Base-by-base conservation (phyloP, 2,797 vertebrate species). In the Chaenodraco wilsoni region DNA sequence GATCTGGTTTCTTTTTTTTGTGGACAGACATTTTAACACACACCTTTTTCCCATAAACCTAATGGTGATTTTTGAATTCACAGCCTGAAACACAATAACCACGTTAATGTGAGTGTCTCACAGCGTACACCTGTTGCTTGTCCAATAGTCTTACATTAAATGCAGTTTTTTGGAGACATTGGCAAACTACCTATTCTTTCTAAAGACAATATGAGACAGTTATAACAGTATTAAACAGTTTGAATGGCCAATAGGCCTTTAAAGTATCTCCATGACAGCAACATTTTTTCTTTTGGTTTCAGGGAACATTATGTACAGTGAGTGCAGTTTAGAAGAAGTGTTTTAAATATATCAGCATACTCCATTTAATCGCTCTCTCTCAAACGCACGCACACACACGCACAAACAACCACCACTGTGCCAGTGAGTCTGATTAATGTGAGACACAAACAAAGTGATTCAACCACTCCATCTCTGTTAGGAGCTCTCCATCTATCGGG, bases 371-470 rank as follows among this genome's bases (percentile, higher is more conserved):
- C 65, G 54, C 43, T 51, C 49, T 57, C 14, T 50, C 27, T 6
- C 23, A 17, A 23, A 55, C 7, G 16, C 15, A 9, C 14, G 41
- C 40, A 46, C 50, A 75, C 49, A 37, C 27, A 37, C 41, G 45
- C 41, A 84, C 45, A 44, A 65, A 58, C 72, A 83, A 48, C 33
- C 19, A 55, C 44, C 68, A 27, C 68, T 54, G 68, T 73, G 71
- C 60, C 63, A 61, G 66, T 61, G 72, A 7, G 69, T 74, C 73
- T 85, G 82, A 88, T 90, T 80, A 90, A 89, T 83, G 51, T 61
- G 51, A 85, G 74, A 83, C 84, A 81, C 78, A 92, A 89, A 84
- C 75, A 71, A 66, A 75, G 70, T 58, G 85, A 90, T 86, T 91
- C 67, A 77, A 70, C 49, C 66, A 41, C 81, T 90, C 87, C 69